phyloP scores from a whole-genome alignment of 2,797 vertebrate genomes.

The Catostomus latipinnis region DNA sequence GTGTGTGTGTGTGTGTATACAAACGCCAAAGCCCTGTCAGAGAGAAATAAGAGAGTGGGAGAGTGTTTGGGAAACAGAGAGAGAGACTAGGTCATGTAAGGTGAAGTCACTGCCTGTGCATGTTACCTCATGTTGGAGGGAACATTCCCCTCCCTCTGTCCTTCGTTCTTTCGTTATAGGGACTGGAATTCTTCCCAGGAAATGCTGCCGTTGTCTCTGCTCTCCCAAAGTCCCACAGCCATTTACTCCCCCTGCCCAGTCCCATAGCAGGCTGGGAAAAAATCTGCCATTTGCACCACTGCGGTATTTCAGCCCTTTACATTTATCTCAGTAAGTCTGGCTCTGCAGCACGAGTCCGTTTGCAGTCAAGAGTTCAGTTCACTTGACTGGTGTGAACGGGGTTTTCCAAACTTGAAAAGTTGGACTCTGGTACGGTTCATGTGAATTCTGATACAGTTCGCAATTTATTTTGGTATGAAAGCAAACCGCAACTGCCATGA shows the following conservation, averaged over 20 bases:
- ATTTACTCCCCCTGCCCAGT: slow-evolving; percentile 49
- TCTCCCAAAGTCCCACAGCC: slow-evolving; percentile 57
- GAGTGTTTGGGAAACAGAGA: slow-evolving; percentile 56
- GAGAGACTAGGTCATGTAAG: slow-evolving; percentile 59
- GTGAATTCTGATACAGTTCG: no score
- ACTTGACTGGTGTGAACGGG: no score
- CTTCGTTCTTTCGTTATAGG: slow-evolving; percentile 47
- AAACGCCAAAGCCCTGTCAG: slow-evolving; percentile 61
- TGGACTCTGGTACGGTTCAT: no score
- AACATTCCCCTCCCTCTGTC: slow-evolving; percentile 46
- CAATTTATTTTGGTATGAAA: no score
- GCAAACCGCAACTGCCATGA: no score
- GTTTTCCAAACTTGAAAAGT: no score
- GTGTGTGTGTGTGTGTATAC: slow-evolving; percentile 51
- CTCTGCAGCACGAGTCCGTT: slow-evolving; percentile 9
- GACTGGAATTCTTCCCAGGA: slow-evolving; percentile 60
- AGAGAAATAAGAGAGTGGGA: slow-evolving; percentile 61
- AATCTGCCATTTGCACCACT: slow-evolving; percentile 62
- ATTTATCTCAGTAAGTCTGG: slow-evolving; percentile 45
- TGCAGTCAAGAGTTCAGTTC: no score
- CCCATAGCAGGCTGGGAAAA: slow-evolving; percentile 63
- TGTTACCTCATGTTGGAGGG: slow-evolving; percentile 55
- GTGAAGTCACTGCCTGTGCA: slow-evolving; percentile 60
- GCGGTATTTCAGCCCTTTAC: slow-evolving; percentile 59
- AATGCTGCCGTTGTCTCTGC: slow-evolving; percentile 55